Evolutionary conservation across 92 coral and sea anemone species (phyloP).

Genomic region (Siderastrea siderea): DNA sequence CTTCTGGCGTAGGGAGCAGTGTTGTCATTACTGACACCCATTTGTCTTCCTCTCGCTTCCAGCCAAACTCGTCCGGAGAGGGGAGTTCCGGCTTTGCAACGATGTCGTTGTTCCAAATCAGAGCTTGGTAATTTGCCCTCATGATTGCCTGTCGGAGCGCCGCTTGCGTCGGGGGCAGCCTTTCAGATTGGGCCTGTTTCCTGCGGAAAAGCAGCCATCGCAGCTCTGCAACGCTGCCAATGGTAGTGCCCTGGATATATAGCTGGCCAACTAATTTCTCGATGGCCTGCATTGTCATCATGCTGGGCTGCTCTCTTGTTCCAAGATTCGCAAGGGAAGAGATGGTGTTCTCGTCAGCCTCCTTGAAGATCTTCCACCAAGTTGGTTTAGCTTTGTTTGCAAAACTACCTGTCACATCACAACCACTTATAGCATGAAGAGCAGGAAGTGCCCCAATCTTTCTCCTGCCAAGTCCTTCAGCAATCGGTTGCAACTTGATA

Average conservation of each 20-base stretch:
- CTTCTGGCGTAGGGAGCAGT: slow-evolving; percentile 59
- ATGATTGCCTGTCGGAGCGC: slow-evolving; percentile 47
- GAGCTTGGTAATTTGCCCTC: slow-evolving; percentile 44
- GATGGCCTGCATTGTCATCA: slow-evolving; percentile 37
- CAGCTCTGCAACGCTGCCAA: slow-evolving; percentile 38
- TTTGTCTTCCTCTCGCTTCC: slow-evolving; percentile 42
- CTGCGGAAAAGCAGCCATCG: slow-evolving; percentile 20
- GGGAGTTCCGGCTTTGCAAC: slow-evolving; percentile 52
- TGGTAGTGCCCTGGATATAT: slow-evolving; percentile 33
- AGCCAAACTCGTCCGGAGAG: slow-evolving; percentile 64
- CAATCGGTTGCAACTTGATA: too few relatives aligned
- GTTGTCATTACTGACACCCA: slow-evolving; percentile 47
- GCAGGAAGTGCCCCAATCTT: too few relatives aligned
- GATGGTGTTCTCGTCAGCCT: too few relatives aligned
- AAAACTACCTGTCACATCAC: too few relatives aligned
- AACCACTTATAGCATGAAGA: too few relatives aligned
- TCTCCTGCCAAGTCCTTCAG: too few relatives aligned
- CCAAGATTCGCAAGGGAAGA: background rate
- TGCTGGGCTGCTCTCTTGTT: slow-evolving; percentile 16
- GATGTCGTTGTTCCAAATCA: slow-evolving; percentile 54
- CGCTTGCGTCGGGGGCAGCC: slow-evolving; percentile 55
- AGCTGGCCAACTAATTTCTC: slow-evolving; percentile 48
- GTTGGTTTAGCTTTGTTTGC: too few relatives aligned
- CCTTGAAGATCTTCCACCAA: too few relatives aligned
- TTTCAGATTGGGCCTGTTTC: slow-evolving; percentile 50